Evolutionary conservation across 2,797 vertebrate species (phyloP), one percentile per base, ranked within the genome.

Genomic region (Artibeus jamaicensis): DNA sequence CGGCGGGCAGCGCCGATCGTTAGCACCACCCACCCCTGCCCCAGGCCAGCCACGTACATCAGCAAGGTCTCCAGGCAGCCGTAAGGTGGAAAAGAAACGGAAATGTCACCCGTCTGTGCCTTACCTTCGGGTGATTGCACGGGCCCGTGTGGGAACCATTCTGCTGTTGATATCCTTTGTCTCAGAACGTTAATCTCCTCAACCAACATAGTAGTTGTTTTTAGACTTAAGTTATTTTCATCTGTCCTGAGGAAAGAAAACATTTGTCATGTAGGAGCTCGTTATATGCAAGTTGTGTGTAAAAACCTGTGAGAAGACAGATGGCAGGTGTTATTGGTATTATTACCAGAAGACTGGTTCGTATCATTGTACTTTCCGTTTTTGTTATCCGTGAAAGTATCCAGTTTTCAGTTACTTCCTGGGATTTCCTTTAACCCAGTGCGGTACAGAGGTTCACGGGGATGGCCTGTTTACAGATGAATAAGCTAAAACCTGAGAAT

Each of bases 1-100:
- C 3, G 34, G 34, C 8, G 0, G 8, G 70, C 76, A 2, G 0
- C 42, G 0, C 26, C 26, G 0, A 1, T 57, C 11, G 0, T 48
- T 4, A 57, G 68, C n/a, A 12, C 68, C 6, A 14, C 62, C 16
- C 22, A 16, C 42, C 44, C 24, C 2, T 3, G 1, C 48, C 70
- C 39, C 4, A 0, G 46, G 34, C 16, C 50, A 32, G 53, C 19
- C 55, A 1, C 1, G 0, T 1, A 0, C 2, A 7, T 46, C 48
- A 22, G 26, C 0, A 7, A 39, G 62, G 24, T 42, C 44, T 18
- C 39, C 34, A 0, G 19, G 26, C 39, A 50, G 21, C 55, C 26
- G 11, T 8, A 5, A 39, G 55, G 37, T 34, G 68, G 74, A 48
- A 88, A 46, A 70, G 76, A 50, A 65, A 39, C 8, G n/a, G 59